Evolutionary conservation across 1,140 invertebrate genomes (phyloP).

Genomic region (Cotesia chilonis): DNA sequence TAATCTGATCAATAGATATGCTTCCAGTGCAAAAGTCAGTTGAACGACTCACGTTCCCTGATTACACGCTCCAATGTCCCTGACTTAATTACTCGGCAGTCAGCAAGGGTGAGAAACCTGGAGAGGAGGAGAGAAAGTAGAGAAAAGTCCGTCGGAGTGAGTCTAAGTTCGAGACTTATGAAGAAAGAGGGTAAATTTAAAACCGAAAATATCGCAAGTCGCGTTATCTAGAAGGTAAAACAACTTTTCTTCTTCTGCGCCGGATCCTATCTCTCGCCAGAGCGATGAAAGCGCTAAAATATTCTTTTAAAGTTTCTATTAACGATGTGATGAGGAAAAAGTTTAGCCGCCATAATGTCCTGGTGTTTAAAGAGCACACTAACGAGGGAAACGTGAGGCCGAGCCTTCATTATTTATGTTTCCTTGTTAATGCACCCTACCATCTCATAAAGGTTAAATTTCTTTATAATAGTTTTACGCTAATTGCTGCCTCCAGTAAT

Average conservation of each 20-base stretch:
- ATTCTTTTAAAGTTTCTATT: constrained; percentile 27
- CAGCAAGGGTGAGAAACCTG: background rate
- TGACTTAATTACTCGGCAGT: constrained; percentile 11
- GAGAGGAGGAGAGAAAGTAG: background rate
- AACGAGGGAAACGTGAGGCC: constrained; percentile 9
- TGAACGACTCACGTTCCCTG: constrained; percentile 20
- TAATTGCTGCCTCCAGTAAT: background rate
- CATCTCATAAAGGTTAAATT: constrained; percentile 9
- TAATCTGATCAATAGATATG: constrained; percentile 19
- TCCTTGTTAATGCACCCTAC: constrained; percentile 18
- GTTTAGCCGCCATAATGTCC: constrained; percentile 7
- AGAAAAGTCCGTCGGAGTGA: too few species aligned
- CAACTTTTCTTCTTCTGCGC: background rate
- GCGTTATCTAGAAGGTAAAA: constrained; percentile 21
- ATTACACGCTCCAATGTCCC: constrained; percentile 13
- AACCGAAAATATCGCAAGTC: constrained; percentile 14
- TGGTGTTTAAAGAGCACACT: constrained; percentile 5
- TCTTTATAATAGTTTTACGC: constrained; percentile 16
- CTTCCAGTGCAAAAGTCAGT: constrained; percentile 19
- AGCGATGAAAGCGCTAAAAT: constrained; percentile 12
- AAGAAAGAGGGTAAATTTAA: constrained; percentile 9
- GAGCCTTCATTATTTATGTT: constrained; percentile 11
- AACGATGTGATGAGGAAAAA: constrained; percentile 17
- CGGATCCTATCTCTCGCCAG: background rate
- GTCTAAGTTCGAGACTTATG: background rate